Evolutionary conservation across 2,888 invertebrate genomes (phyloP), one percentile per base, ranked within the genome.

Genomic region (Aporophyla nigra): DNA sequence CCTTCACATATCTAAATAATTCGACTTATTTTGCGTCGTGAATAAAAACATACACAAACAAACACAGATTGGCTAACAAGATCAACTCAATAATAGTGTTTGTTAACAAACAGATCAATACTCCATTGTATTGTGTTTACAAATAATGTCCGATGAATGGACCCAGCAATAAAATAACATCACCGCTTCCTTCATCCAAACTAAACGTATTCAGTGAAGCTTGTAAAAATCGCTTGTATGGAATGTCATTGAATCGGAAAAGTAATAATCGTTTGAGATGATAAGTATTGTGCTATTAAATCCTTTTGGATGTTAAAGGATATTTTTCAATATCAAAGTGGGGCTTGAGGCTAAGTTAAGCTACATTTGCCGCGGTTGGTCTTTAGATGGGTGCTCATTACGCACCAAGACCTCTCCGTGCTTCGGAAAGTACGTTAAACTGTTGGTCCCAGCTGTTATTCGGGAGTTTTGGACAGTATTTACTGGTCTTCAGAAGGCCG

Each of bases 21-120:
- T 2, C 5, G n/a, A 14, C 9, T 14, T 46, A 9, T 49, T 78
- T 75, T 74, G 16, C 27, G n/a, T 33, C 40, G 19, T 14, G 0
- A 6, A 61, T 63, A n/a, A 56, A 65, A 65, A 59, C 19, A 54
- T 16, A 67, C 14, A 46, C n/a, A 59, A 49, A 27, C 56, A 67
- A 74, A 61, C 27, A 74, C 3, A 14, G 49, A 33, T 43, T 24
- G 19, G 1, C 51, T 76, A 76, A 71, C 72, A 76, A 76, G 74
- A 85, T 76, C 12, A 70, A 70, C 76, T 72, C 65, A 85, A 75
- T 75, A 69, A 69, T 71, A 49, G 51, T 78, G 73, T 87, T 82
- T 87, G 76, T 82, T 72, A 59, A 72, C 76, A 83, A 74, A 67
- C 76, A 54, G 70, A 79, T 81, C 81, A 71, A 85, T 63, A 67